These are phyloP conservation scores for Cichlasoma orientale DNA, from an alignment of 2,797 vertebrate genomes.

Conservation along the genomic window DNA sequence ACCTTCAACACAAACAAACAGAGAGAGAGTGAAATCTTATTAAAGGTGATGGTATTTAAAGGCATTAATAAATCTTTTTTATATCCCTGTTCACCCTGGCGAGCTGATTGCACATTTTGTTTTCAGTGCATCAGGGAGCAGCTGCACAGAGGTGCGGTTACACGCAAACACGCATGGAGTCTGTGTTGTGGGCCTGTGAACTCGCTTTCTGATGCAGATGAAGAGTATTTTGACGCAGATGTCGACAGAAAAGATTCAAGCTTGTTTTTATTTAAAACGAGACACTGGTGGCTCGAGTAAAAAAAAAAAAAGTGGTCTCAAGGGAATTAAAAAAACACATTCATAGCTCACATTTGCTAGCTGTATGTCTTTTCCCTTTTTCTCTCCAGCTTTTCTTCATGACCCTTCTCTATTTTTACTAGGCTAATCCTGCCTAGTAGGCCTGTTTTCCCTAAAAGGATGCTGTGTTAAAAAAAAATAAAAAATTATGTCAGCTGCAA, in stretches of 20 bases:
- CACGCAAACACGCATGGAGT: neutral
- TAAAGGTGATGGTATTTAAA: constrained; percentile 55
- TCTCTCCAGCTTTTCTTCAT: neutral
- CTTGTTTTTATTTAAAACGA: neutral
- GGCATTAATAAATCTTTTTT: constrained; percentile 44
- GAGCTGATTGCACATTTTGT: neutral
- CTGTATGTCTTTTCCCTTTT: too few relatives aligned
- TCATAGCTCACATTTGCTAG: neutral
- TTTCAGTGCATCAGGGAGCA: constrained; percentile 21
- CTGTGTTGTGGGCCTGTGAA: constrained; percentile 1
- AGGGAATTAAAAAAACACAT: neutral
- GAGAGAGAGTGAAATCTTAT: constrained; percentile 34
- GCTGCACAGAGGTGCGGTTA: constrained; percentile 4
- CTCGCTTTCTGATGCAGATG: neutral
- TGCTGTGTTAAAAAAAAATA: neutral
- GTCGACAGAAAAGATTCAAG: neutral
- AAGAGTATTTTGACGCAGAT: neutral
- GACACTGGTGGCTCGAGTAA: too few relatives aligned
- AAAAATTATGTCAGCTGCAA: neutral
- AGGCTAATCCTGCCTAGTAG: neutral
- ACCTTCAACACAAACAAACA: constrained; percentile 66
- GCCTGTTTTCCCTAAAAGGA: neutral
- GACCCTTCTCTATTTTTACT: neutral
- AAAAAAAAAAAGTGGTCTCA: too few relatives aligned
- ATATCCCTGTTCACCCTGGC: constrained; percentile 2